These are phyloP conservation scores for Coluber constrictor DNA, from an alignment of 2,797 vertebrate genomes.

Conservation along the genomic window DNA sequence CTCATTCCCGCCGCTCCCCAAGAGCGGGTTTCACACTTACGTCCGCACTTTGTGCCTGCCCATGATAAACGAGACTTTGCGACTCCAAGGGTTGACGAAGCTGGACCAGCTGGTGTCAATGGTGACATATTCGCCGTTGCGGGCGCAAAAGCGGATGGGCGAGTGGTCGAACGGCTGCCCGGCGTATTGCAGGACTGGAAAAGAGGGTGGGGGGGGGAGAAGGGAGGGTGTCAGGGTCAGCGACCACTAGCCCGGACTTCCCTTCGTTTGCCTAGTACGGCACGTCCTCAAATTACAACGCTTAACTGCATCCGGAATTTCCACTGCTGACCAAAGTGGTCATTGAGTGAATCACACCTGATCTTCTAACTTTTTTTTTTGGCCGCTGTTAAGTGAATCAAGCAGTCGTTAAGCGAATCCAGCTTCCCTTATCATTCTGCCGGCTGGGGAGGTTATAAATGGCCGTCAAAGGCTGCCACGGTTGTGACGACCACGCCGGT, in stretches of 20 bases:
- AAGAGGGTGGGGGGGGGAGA: background rate
- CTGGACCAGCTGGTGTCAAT: conserved; percentile 95
- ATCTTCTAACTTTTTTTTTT: too few relatives aligned
- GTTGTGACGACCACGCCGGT: too few relatives aligned
- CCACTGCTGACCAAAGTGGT: background rate
- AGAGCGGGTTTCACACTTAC: conserved; percentile 67
- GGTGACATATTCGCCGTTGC: conserved; percentile 87
- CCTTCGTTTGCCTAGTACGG: background rate
- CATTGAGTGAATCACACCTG: background rate
- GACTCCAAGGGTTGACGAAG: conserved; percentile 94
- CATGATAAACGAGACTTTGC: conserved; percentile 89
- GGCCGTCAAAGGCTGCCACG: too few relatives aligned
- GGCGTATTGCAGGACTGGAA: conserved; percentile 83
- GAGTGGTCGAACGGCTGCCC: conserved; percentile 88
- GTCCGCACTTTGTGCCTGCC: conserved; percentile 93
- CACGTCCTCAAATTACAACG: background rate
- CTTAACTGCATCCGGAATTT: background rate
- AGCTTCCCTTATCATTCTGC: too few relatives aligned
- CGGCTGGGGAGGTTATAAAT: too few relatives aligned
- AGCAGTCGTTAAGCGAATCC: background rate
- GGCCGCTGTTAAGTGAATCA: background rate
- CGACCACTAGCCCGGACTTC: background rate
- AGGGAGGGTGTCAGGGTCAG: too few relatives aligned
- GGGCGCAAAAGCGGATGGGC: conserved; percentile 86
- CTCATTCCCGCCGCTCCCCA: rapidly evolving